Percentiles rank a stretch among this genome's conserved stretches.
Evolutionary conservation across 2,888 invertebrate species (phyloP).

Genomic region (Apamea sordens): DNA sequence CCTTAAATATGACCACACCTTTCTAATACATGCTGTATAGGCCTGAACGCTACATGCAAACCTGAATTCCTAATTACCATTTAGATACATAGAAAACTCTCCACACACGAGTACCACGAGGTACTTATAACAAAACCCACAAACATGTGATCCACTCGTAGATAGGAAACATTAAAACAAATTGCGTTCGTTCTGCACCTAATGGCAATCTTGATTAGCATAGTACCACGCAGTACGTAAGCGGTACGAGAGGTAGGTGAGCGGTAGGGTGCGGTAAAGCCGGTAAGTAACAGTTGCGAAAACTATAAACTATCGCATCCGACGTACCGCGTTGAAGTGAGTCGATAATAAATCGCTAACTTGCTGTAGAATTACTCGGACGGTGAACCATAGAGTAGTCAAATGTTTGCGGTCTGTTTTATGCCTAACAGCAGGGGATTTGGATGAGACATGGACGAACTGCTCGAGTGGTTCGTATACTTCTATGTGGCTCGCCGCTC

Average conservation of each 20-base stretch:
- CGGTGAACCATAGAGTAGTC: slow-evolving; percentile 38
- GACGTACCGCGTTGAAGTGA: slow-evolving; percentile 76
- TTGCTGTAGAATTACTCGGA: slow-evolving; percentile 72
- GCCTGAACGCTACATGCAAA: neutral
- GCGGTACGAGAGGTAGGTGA: slow-evolving; percentile 34
- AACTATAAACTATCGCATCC: slow-evolving; percentile 81
- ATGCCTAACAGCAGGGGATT: slow-evolving; percentile 1
- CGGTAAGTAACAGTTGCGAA: slow-evolving; percentile 72
- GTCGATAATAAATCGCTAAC: slow-evolving; percentile 83
- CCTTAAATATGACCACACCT: neutral
- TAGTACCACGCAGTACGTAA: slow-evolving; percentile 51
- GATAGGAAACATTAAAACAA: slow-evolving; percentile 64
- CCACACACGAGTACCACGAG: neutral
- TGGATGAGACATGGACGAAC: too few species aligned
- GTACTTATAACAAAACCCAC: slow-evolving; percentile 52
- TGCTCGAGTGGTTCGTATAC: neutral
- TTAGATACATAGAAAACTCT: neutral
- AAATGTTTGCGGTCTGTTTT: neutral
- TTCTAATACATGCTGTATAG: neutral
- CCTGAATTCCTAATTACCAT: neutral
- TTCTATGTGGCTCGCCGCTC: neutral
- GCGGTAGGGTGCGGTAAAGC: slow-evolving; percentile 45
- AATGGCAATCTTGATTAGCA: slow-evolving; percentile 66
- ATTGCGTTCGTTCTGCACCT: slow-evolving; percentile 55
- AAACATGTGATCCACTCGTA: slow-evolving; percentile 54